Conservation (phyloP, 2,888 invertebrate genomes). For the Buathra laborator region DNA sequence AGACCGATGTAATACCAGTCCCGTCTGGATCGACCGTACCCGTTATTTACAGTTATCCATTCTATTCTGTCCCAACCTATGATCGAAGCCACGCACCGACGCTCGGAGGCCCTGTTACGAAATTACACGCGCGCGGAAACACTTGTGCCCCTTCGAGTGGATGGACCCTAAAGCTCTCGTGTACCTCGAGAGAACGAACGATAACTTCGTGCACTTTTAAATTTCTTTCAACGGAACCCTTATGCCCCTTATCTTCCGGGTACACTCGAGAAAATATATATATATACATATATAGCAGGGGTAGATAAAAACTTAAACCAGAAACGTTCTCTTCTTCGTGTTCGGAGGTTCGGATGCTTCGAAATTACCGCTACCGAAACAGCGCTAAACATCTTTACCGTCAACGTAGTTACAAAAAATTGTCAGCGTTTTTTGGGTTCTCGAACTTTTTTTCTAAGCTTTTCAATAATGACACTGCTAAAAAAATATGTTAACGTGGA, state of each 20-base stretch:
- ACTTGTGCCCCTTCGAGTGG: conserved; percentile 14
- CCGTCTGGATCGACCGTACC: neutral
- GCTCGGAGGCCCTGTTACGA: neutral
- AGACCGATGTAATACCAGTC: conserved; percentile 2
- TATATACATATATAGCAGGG: neutral
- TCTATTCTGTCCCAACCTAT: conserved; percentile 3
- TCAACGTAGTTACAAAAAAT: too few relatives aligned
- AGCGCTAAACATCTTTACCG: neutral
- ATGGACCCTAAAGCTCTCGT: neutral
- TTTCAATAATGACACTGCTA: too few relatives aligned
- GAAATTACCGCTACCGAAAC: neutral
- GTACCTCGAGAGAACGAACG: conserved; percentile 1
- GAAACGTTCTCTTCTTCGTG: neutral
- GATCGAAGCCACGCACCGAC: conserved; percentile 12
- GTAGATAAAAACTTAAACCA: conserved; percentile 4
- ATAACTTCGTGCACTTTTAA: neutral
- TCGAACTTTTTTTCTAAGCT: too few relatives aligned
- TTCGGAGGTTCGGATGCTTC: neutral
- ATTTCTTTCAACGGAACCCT: neutral
- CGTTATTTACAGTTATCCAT: conserved; percentile 15
- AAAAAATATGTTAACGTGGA: too few relatives aligned
- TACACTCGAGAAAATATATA: conserved; percentile 7
- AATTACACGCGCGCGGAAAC: conserved; percentile 21
- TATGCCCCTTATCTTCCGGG: neutral
- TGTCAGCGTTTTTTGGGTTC: too few relatives aligned